Evolutionary conservation across 2,797 vertebrate species (phyloP), one percentile per base, ranked within the genome.

Genomic region (Pristis pectinata): DNA sequence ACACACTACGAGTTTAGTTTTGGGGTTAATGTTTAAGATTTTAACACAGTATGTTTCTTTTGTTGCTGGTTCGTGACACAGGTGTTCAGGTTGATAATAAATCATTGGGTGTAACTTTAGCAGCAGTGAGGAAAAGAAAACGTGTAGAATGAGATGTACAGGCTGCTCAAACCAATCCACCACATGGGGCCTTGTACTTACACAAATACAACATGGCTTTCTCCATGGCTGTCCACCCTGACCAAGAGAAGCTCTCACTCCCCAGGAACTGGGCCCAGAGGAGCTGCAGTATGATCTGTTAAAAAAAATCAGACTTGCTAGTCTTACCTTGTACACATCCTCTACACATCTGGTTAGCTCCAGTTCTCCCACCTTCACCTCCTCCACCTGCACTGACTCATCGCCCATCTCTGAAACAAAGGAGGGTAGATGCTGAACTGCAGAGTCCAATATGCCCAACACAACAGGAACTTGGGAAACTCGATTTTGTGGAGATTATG

Each of bases 271-370:
- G 30, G 80, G 30, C 53, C 30, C 53, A 13, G 11, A 61, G 19
- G n/a, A 41, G 17, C 37, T 22, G n/a, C 59, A 17, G 19, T 8
- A 9, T 79, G 61, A 91, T 4, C 61, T 64, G 8, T 49, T 24
- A 64, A 37, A 74, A 5, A 24, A 27, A 24, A 74, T 74, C 3
- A 91, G 30, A 37, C 8, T 24, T 61, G 9, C 37, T n/a, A 5
- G 7, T 41, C 87, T 91, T 95, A 99, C 99, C 98, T 99, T 99
- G 96, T 98, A 97, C 2, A 98, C 89, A 49, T 98, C 98, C 94
- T 99, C 98, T 94, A 99, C 95, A 83, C 98, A 99, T n/a, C 95
- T 96, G 0, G 97, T 96, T 94, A 99, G 97, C 95, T 98, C 98
- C 95, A 96, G 96, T 96, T 99, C 99, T 56, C 97, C 95, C 95